Conservation (phyloP, 2,797 vertebrate genomes). For the Sebastes dallii region DNA sequence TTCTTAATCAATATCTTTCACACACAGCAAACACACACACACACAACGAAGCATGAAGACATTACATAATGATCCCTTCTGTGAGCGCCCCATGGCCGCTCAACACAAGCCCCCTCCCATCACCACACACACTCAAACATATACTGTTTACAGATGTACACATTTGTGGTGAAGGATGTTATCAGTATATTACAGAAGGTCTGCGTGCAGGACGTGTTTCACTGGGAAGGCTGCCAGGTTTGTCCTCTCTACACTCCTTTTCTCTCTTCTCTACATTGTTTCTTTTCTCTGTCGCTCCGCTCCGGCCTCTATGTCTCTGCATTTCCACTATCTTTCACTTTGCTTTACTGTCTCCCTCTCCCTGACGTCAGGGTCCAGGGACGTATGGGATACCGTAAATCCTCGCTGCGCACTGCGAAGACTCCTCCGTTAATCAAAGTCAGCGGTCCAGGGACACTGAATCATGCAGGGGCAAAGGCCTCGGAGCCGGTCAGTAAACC, state of each 20-base stretch:
- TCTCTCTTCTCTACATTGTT: conserved; percentile 14
- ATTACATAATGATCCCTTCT: not conserved
- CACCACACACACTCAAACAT: not conserved
- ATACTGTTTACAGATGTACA: conserved; percentile 16
- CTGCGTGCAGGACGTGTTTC: conserved; percentile 25
- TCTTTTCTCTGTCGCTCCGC: conserved; percentile 9
- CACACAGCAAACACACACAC: not conserved
- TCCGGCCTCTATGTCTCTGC: conserved; percentile 9
- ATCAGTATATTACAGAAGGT: conserved; percentile 48
- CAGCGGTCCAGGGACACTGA: conserved; percentile 33
- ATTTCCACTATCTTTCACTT: not conserved
- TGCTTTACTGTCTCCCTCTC: conserved; percentile 3
- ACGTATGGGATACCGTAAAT: conserved; percentile 47
- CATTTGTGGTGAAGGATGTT: conserved; percentile 36
- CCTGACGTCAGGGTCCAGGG: conserved; percentile 16
- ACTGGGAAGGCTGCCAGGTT: conserved; percentile 31
- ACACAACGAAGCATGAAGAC: not conserved
- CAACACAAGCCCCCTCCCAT: not conserved
- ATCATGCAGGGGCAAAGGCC: conserved; percentile 54
- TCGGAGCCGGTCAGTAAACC: conserved; percentile 33
- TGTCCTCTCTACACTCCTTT: conserved; percentile 3
- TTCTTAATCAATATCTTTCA: conserved; percentile 26
- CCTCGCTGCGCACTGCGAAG: conserved; percentile 30
- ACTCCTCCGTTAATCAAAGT: conserved; percentile 65
- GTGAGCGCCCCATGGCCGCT: not conserved